phyloP scores from a whole-genome alignment of 1,140 invertebrate species.

The Contarinia nasturtii region DNA sequence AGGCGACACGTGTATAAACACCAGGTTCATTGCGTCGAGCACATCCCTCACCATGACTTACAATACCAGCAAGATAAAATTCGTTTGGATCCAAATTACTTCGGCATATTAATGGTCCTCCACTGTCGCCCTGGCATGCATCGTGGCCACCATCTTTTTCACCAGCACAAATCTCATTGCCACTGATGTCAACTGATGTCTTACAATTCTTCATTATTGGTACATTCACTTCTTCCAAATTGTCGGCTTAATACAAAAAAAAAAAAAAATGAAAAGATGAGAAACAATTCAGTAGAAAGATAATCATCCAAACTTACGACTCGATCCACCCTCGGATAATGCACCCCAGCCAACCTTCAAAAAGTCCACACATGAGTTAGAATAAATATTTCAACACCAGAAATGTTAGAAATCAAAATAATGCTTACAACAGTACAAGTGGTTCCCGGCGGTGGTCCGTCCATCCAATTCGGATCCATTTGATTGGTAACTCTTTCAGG shows the following conservation, averaged over 20 bases:
- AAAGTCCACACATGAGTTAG: no score
- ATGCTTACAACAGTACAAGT: conserved; percentile 46
- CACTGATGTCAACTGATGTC: conserved; percentile 33
- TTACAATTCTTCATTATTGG: conserved; percentile 31
- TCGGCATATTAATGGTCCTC: conserved; percentile 56
- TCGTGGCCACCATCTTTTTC: conserved; percentile 50
- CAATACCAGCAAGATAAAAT: conserved; percentile 57
- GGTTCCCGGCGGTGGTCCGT: conserved; percentile 35
- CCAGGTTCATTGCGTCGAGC: conserved; percentile 53
- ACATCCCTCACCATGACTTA: conserved; percentile 68
- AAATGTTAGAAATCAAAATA: conserved; percentile 32
- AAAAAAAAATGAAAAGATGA: neutral
- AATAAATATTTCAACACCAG: neutral
- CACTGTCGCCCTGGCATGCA: conserved; percentile 61
- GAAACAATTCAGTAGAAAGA: neutral
- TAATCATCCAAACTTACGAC: conserved; percentile 28
- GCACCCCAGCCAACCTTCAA: conserved; percentile 43
- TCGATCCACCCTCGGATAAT: conserved; percentile 28
- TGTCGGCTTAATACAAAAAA: conserved; percentile 23
- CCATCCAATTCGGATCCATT: conserved; percentile 24
- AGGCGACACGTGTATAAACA: conserved; percentile 58
- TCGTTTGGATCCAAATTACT: conserved; percentile 34
- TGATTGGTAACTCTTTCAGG: conserved; percentile 27
- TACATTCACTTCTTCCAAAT: conserved; percentile 33
- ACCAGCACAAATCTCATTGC: conserved; percentile 57